Conservation (phyloP, 1,140 invertebrate species). For the Riptortus pedestris region DNA sequence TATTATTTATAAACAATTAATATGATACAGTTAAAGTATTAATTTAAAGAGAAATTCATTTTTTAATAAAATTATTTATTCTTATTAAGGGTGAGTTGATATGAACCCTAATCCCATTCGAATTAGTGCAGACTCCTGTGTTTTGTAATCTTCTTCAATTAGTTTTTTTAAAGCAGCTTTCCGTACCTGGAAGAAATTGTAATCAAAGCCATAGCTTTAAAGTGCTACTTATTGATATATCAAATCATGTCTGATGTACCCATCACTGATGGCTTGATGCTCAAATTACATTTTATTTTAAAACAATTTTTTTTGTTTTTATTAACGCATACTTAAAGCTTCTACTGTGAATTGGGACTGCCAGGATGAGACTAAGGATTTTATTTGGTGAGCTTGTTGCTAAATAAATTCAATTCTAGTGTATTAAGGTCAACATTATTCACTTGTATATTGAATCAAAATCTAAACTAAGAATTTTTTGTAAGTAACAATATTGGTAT, state of each 20-base stretch:
- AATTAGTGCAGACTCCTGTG: conserved; percentile 8
- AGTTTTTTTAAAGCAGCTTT: conserved; percentile 19
- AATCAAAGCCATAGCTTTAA: neutral
- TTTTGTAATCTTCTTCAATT: conserved; percentile 14
- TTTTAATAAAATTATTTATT: neutral
- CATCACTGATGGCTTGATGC: neutral
- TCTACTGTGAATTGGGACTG: neutral
- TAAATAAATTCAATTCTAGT: too few species aligned
- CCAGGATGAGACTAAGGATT: too few species aligned
- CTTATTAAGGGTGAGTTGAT: conserved; percentile 21
- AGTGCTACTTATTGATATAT: neutral
- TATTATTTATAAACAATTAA: too few species aligned
- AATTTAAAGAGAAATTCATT: neutral
- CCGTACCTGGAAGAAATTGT: neutral
- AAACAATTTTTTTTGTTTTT: neutral
- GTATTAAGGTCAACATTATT: too few species aligned
- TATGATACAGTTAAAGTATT: too few species aligned
- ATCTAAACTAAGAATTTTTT: too few species aligned
- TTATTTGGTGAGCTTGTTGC: too few species aligned
- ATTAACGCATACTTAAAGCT: neutral
- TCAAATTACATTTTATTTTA: neutral
- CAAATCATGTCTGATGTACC: neutral
- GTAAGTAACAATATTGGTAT: too few species aligned
- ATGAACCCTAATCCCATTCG: conserved; percentile 23
- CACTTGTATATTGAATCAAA: too few species aligned